Conservation (phyloP, 1,140 invertebrate genomes). For the Spodoptera frugiperda region DNA sequence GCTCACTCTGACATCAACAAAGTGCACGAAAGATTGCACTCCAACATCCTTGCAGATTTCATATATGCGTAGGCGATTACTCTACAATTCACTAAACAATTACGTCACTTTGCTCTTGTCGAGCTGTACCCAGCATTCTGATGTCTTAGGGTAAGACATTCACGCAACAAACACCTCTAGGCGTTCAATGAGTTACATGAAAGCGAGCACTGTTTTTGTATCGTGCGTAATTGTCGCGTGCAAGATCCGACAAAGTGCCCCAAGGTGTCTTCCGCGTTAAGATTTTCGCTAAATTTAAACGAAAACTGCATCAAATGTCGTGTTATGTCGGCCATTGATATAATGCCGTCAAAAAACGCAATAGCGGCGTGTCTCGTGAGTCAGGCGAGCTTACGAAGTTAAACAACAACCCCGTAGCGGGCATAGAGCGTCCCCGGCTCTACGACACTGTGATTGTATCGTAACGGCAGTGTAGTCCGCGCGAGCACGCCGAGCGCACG, state of each 20-base stretch:
- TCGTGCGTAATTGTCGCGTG: conserved; percentile 55
- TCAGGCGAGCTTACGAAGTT: conserved; percentile 66
- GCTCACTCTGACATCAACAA: conserved; percentile 64
- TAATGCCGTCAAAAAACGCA: conserved; percentile 33
- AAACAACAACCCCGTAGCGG: conserved; percentile 71
- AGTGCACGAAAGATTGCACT: conserved; percentile 51
- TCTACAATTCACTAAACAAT: conserved; percentile 37
- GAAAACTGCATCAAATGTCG: conserved; percentile 30
- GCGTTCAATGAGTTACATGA: conserved; percentile 39
- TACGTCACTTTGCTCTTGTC: conserved; percentile 35
- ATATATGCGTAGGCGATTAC: conserved; percentile 48
- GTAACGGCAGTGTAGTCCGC: conserved; percentile 64
- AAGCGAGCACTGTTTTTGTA: conserved; percentile 45
- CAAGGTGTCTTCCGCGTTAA: conserved; percentile 47
- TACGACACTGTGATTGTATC: conserved; percentile 52
- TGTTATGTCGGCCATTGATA: conserved; percentile 20
- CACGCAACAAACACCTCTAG: conserved; percentile 53
- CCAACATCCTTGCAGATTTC: conserved; percentile 39
- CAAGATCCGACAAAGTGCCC: conserved; percentile 22
- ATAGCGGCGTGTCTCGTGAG: conserved; percentile 47
- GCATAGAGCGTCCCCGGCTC: conserved; percentile 56
- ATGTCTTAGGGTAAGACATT: conserved; percentile 34
- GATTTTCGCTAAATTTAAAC: conserved; percentile 51
- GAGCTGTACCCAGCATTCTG: conserved; percentile 14
- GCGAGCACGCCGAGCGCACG: conserved; percentile 65